Evolutionary conservation across 2,113 vertebrate species (phyloP).

Genomic region (Odocoileus virginianus): DNA sequence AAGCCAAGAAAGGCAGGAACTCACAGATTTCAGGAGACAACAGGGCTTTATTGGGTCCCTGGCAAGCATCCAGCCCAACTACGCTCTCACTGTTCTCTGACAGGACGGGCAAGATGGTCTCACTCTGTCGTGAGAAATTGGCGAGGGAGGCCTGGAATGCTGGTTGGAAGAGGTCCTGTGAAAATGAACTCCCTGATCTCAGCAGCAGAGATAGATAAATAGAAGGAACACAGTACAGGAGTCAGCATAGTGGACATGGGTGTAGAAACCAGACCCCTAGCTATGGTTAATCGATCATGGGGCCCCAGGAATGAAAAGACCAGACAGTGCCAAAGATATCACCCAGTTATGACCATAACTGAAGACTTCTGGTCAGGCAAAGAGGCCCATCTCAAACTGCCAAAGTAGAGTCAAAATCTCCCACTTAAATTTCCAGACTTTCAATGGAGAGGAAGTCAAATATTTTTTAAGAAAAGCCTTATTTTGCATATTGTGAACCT

Average conservation of each 20-base stretch:
- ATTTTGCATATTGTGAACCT: not conserved
- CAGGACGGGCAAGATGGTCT: not conserved
- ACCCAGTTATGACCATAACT: not conserved
- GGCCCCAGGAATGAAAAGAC: not conserved
- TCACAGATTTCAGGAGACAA: not conserved
- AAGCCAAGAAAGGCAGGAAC: not conserved
- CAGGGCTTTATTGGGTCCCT: conserved; percentile 50
- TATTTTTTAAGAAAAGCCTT: not conserved
- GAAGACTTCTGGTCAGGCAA: not conserved
- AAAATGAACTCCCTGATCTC: not conserved
- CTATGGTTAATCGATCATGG: not conserved
- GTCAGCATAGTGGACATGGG: not conserved
- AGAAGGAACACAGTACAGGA: not conserved
- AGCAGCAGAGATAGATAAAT: not conserved
- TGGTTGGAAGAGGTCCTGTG: not conserved
- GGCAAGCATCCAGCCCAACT: not conserved
- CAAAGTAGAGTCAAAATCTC: not conserved
- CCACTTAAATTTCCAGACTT: not conserved
- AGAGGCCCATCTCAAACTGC: not conserved
- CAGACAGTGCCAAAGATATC: not conserved
- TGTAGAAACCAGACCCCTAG: not conserved
- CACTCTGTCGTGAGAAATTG: not conserved
- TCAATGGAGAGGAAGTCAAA: not conserved
- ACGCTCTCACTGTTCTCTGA: not conserved
- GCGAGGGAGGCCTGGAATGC: not conserved